phyloP scores from a whole-genome alignment of 2,113 vertebrate species.

The Bambusicola thoracicus region DNA sequence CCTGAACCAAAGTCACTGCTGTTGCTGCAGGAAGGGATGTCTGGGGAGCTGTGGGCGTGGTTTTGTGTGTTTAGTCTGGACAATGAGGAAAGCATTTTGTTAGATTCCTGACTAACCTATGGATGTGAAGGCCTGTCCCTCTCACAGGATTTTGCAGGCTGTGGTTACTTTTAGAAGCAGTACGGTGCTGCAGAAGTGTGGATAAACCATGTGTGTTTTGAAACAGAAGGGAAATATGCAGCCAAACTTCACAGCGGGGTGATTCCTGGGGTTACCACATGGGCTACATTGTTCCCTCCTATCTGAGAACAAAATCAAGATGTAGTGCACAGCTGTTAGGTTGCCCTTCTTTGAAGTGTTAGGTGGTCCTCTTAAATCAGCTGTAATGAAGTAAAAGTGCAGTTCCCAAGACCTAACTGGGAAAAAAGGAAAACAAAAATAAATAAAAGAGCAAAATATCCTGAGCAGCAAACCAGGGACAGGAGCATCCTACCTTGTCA shows the following conservation, averaged over 20 bases:
- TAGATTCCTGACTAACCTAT: background rate
- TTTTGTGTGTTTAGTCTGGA: background rate
- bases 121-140: background rate
- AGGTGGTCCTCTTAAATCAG: background rate
- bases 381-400: background rate
- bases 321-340: background rate
- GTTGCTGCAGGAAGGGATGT: background rate
- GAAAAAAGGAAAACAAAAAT: background rate
- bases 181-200: background rate
- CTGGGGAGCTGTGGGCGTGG: background rate
- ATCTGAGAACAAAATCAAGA: background rate
- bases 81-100: background rate
- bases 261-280: background rate
- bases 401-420: background rate
- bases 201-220: background rate
- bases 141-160: background rate
- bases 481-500: background rate
- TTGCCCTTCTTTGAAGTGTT: background rate
- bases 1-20: background rate
- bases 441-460: background rate
- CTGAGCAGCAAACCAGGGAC: background rate
- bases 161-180: slow-evolving; percentile 47
- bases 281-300: background rate
- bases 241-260: background rate
- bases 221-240: background rate